Percentiles rank a stretch among this genome's conserved stretches.
phyloP scores from a whole-genome alignment of 2,888 invertebrate species.

The Eupithecia vulgata region DNA sequence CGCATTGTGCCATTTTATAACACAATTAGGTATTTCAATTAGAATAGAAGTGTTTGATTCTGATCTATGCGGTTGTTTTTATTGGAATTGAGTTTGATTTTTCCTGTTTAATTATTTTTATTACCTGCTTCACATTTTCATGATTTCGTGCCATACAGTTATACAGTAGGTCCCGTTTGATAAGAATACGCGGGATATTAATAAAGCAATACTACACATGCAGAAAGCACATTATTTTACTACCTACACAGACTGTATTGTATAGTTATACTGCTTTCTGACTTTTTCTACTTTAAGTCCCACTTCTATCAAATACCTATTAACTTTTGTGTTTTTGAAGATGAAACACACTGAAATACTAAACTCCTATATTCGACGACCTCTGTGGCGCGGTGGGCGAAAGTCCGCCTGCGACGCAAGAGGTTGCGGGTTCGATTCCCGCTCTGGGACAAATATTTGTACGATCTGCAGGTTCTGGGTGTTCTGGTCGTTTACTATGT shows the following conservation, averaged over 20 bases:
- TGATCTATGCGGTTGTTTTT: background rate
- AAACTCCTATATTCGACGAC: too few species aligned
- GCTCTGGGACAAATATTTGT: too few species aligned
- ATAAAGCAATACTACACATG: background rate
- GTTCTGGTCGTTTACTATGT: too few species aligned
- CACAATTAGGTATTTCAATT: slow-evolving; percentile 3
- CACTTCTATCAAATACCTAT: background rate
- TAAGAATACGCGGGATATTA: background rate
- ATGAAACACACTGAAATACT: too few species aligned
- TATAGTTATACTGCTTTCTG: background rate
- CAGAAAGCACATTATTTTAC: background rate
- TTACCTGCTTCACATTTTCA: background rate
- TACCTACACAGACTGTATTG: background rate
- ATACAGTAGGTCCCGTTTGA: background rate
- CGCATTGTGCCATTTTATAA: slow-evolving; percentile 9
- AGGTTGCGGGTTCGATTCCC: too few species aligned
- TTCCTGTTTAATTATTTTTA: background rate
- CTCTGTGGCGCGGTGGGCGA: too few species aligned
- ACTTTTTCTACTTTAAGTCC: background rate
- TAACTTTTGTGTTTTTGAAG: background rate
- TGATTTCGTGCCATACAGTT: background rate
- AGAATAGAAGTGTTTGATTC: background rate
- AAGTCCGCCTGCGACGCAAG: too few species aligned
- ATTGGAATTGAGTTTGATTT: background rate
- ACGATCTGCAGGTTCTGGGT: too few species aligned